These are phyloP conservation scores for Zaprionus davidi DNA, from an alignment of 1,140 invertebrate species.

Conservation along the genomic window DNA sequence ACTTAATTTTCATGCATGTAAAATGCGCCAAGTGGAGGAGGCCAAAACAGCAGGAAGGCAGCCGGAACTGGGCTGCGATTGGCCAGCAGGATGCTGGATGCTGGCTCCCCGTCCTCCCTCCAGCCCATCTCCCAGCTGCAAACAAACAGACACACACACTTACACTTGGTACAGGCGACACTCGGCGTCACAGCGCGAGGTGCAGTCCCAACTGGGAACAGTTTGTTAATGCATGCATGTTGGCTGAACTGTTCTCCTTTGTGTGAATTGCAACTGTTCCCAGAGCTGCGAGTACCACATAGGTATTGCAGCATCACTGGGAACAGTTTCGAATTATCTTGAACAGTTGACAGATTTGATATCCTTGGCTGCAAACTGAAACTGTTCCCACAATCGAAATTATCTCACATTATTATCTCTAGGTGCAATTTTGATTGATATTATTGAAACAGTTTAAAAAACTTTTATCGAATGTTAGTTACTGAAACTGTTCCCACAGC, in stretches of 20 bases:
- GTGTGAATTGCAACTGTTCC: background rate
- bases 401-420: too few species aligned
- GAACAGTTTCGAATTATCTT: too few species aligned
- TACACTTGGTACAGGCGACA: background rate
- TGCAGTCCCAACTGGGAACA: background rate
- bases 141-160: background rate
- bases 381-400: too few species aligned
- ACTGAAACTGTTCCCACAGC: background rate
- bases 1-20: slow-evolving; percentile 76
- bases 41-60: slow-evolving; percentile 39
- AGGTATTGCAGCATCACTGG: too few species aligned
- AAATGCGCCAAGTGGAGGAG: slow-evolving; percentile 61
- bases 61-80: slow-evolving; percentile 32
- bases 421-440: too few species aligned
- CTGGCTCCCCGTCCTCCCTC: too few species aligned
- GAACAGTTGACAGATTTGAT: too few species aligned
- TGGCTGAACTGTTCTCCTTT: too few species aligned
- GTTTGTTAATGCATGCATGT: background rate
- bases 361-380: too few species aligned
- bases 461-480: background rate
- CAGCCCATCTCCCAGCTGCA: background rate
- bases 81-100: background rate
- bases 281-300: background rate
- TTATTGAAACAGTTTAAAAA: too few species aligned
- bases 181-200: background rate